Percentiles rank a stretch among this genome's conserved stretches.
These are phyloP conservation scores for Caenorhabditis zanzibari DNA, from an alignment of 2,888 invertebrate genomes.

Conservation along the genomic window DNA sequence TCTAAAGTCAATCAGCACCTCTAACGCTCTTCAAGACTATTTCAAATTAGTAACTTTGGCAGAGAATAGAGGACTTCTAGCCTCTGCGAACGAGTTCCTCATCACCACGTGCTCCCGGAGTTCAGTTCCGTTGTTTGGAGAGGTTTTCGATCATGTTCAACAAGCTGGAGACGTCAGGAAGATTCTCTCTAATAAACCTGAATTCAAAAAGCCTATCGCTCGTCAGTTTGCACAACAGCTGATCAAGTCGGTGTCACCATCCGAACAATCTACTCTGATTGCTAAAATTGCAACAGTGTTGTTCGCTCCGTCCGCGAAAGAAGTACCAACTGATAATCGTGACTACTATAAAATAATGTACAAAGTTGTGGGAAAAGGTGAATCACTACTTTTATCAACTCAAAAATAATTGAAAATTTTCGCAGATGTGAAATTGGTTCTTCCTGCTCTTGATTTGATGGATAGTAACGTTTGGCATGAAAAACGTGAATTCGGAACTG, in stretches of 20 bases:
- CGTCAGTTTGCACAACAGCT: slow-evolving; percentile 45
- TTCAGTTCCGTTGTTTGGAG: slow-evolving; percentile 6
- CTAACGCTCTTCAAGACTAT: slow-evolving; percentile 23
- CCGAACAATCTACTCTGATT: slow-evolving; percentile 33
- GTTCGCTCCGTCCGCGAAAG: slow-evolving; percentile 50
- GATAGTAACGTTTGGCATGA: slow-evolving; percentile 22
- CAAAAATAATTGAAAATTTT: not conserved
- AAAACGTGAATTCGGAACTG: slow-evolving; percentile 56
- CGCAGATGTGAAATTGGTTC: slow-evolving; percentile 57
- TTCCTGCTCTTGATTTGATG: slow-evolving; percentile 57
- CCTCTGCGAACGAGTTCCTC: slow-evolving; percentile 49
- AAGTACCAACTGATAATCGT: not conserved
- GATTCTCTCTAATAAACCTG: slow-evolving; percentile 34
- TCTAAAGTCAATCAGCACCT: not conserved
- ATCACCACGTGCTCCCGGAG: slow-evolving; percentile 10
- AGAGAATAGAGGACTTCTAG: slow-evolving; percentile 49
- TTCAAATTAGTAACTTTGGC: slow-evolving; percentile 49
- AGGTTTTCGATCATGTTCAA: slow-evolving; percentile 55
- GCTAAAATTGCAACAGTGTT: slow-evolving; percentile 54
- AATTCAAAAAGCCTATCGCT: slow-evolving; percentile 48
- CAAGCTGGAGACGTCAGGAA: slow-evolving; percentile 38
- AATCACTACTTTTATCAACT: not conserved
- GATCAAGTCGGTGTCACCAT: slow-evolving; percentile 6
- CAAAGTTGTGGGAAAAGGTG: slow-evolving; percentile 53
- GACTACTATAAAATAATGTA: slow-evolving; percentile 42